Evolutionary conservation across 2,888 invertebrate genomes (phyloP).

Genomic region (Lordiphosa fenestrarum): DNA sequence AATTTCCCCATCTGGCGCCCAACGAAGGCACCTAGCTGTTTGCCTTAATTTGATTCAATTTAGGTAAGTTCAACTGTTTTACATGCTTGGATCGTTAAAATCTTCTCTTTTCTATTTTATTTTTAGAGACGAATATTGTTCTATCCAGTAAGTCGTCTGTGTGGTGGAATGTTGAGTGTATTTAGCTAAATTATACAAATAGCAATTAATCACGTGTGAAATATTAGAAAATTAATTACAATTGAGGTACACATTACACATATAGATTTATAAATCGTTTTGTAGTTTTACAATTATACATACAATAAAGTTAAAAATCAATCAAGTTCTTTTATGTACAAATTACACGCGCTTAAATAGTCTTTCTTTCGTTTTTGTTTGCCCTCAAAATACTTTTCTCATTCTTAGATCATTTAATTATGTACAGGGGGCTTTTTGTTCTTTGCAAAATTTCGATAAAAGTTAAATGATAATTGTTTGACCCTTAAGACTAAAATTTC

Average conservation of each 20-base stretch:
- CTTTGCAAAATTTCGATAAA: constrained; percentile 52
- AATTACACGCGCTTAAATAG: constrained; percentile 69
- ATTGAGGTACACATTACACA: constrained; percentile 69
- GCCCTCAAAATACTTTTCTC: constrained; percentile 60
- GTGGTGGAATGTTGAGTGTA: constrained; percentile 52
- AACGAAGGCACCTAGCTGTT: too few species aligned
- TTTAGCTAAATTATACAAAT: constrained; percentile 71
- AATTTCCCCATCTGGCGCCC: too few species aligned
- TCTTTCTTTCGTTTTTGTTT: constrained; percentile 45
- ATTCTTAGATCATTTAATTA: neutral
- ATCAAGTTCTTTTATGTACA: constrained; percentile 61
- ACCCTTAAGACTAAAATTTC: constrained; percentile 53
- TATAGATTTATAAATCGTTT: constrained; percentile 66
- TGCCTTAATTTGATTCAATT: too few species aligned
- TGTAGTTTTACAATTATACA: constrained; percentile 57
- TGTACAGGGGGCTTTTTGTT: constrained; percentile 24
- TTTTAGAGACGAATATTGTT: neutral
- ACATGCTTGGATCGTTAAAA: too few species aligned
- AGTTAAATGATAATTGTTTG: constrained; percentile 35
- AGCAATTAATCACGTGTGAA: constrained; percentile 49
- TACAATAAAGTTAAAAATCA: constrained; percentile 64
- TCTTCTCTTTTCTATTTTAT: too few species aligned
- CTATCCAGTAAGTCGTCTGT: constrained; percentile 28
- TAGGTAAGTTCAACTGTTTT: too few species aligned
- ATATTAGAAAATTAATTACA: constrained; percentile 60